Conservation (phyloP, 2,888 invertebrate genomes). For the Apodemia hepburni region DNA sequence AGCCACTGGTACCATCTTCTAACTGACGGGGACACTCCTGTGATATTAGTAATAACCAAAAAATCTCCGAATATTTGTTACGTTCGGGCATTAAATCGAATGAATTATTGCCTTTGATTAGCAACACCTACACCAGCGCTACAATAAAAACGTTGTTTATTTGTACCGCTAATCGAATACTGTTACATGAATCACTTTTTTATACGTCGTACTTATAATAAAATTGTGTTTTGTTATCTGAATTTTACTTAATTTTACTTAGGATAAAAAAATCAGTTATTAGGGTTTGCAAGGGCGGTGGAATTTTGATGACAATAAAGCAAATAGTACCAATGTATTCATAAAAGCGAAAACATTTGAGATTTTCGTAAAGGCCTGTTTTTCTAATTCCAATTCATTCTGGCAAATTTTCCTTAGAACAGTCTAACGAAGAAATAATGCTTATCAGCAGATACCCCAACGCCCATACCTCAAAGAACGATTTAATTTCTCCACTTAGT, state of each 20-base stretch:
- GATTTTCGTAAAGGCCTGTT: too few relatives aligned
- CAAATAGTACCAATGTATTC: too few relatives aligned
- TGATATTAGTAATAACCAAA: constrained; percentile 42
- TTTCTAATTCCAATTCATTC: too few relatives aligned
- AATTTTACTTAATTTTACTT: background rate
- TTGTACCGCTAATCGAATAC: constrained; percentile 14
- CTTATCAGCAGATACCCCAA: too few relatives aligned
- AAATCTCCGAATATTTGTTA: constrained; percentile 49
- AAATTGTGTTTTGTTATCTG: constrained; percentile 1
- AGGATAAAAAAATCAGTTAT: background rate
- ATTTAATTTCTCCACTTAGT: too few relatives aligned
- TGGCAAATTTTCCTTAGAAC: too few relatives aligned
- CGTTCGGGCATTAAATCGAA: constrained; percentile 29
- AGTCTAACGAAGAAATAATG: too few relatives aligned
- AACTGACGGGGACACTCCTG: constrained; percentile 23
- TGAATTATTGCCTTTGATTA: constrained; percentile 34
- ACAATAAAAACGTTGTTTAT: constrained; percentile 15
- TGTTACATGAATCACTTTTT: constrained; percentile 14
- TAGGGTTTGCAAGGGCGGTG: too few relatives aligned
- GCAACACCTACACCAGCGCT: constrained; percentile 29
- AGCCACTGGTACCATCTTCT: constrained; percentile 49
- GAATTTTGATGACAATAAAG: too few relatives aligned
- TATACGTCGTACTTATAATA: background rate
- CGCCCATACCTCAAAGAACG: too few relatives aligned
- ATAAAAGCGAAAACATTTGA: too few relatives aligned